phyloP scores from a whole-genome alignment of 2,888 invertebrate species.

The Augiades crinisus region DNA sequence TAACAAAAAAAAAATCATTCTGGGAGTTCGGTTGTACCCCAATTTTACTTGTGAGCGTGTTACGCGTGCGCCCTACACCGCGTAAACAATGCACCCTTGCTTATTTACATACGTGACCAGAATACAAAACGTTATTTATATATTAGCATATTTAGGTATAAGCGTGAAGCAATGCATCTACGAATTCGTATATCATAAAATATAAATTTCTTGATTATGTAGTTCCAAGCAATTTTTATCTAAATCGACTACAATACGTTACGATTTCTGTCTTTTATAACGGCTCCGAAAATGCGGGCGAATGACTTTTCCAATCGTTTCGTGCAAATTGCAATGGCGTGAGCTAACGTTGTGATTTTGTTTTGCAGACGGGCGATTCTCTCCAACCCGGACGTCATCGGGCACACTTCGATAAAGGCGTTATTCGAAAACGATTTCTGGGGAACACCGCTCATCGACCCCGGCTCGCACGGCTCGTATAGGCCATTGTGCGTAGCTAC shows the following conservation, averaged over 20 bases:
- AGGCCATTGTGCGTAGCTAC: conserved; percentile 95
- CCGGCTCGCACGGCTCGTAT: conserved; percentile 98
- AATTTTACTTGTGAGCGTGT: not conserved
- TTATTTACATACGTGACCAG: not conserved
- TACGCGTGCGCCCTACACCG: not conserved
- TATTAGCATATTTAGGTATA: no score
- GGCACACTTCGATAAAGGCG: conserved; percentile 90
- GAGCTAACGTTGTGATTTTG: conserved; percentile 48
- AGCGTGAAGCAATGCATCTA: not conserved
- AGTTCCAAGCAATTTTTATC: no score
- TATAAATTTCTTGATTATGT: no score
- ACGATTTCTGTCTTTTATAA: not conserved
- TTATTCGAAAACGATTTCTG: conserved; percentile 97
- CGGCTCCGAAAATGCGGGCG: conserved; percentile 1
- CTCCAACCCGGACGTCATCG: conserved; percentile 95
- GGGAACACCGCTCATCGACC: conserved; percentile 96
- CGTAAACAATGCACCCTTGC: not conserved
- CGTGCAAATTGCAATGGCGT: conserved; percentile 26
- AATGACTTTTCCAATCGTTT: conserved; percentile 24
- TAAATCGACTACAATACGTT: not conserved
- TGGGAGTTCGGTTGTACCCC: no score
- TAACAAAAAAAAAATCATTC: no score
- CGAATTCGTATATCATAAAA: no score
- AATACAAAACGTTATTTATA: not conserved
- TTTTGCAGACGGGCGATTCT: conserved; percentile 94